These are phyloP conservation scores for Branchellion lobata DNA, from an alignment of 2,888 invertebrate species.

Conservation along the genomic window DNA sequence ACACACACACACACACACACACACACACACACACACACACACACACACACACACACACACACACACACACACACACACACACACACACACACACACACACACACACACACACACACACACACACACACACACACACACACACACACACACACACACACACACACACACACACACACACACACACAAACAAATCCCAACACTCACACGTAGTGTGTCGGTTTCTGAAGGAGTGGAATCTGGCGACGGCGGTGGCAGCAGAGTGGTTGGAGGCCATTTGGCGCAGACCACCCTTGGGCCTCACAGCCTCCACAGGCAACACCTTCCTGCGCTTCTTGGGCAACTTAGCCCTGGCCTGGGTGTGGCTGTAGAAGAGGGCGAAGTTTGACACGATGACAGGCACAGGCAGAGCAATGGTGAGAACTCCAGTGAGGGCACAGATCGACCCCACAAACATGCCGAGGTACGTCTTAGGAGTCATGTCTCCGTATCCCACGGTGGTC, in stretches of 20 bases:
- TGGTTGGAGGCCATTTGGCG: slow-evolving; percentile 52
- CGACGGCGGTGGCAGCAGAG: slow-evolving; percentile 66
- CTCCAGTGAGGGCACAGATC: slow-evolving; percentile 85
- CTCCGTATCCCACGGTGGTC: slow-evolving; percentile 90
- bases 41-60: no score
- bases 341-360: slow-evolving; percentile 94
- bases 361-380: slow-evolving; percentile 95
- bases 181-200: not conserved
- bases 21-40: no score
- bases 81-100: no score
- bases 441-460: slow-evolving; percentile 92
- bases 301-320: slow-evolving; percentile 78
- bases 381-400: slow-evolving; percentile 93
- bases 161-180: slow-evolving; percentile 29
- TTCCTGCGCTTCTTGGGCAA: slow-evolving; percentile 85
- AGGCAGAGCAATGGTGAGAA: slow-evolving; percentile 89
- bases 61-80: no score
- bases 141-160: slow-evolving; percentile 29
- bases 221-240: slow-evolving; percentile 52
- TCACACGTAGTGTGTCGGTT: not conserved
- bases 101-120: not conserved
- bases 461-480: slow-evolving; percentile 93
- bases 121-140: slow-evolving; percentile 28
- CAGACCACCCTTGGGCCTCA: slow-evolving; percentile 67
- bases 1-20: no score